Conservation (phyloP, 2,113 vertebrate species). For the Oncorhynchus kisutch region DNA sequence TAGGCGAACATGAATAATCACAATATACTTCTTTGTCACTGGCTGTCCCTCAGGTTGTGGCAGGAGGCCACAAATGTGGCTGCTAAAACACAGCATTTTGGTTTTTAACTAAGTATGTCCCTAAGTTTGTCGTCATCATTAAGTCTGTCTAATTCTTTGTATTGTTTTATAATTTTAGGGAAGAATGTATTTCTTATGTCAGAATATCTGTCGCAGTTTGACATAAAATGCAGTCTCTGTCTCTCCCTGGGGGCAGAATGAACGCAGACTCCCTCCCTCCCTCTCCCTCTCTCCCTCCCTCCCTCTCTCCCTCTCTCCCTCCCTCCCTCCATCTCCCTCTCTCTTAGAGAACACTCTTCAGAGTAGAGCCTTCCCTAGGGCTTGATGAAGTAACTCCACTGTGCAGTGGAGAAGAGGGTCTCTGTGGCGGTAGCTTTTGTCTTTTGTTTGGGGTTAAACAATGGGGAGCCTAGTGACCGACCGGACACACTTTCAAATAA, state of each 20-base stretch:
- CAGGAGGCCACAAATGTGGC: too few species aligned
- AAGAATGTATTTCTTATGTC: too few species aligned
- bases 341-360: not conserved
- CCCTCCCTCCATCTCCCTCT: not conserved
- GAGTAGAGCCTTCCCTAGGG: not conserved
- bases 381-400: not conserved
- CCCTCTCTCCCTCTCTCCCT: accelerated
- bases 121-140: not conserved
- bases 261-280: not conserved
- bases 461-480: slow-evolving; percentile 18
- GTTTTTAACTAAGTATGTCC: too few species aligned
- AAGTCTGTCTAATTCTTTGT: not conserved
- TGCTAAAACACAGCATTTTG: too few species aligned
- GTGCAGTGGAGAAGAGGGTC: too few species aligned
- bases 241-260: not conserved
- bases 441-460: slow-evolving; percentile 53
- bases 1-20: too few species aligned
- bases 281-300: accelerated
- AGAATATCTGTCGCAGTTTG: too few species aligned
- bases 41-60: too few species aligned
- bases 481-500: slow-evolving; percentile 39
- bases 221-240: not conserved
- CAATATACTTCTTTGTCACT: too few species aligned
- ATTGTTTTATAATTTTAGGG: too few species aligned
- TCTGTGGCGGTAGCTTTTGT: too few species aligned